Percentiles rank a stretch among this genome's conserved stretches.
phyloP scores from a whole-genome alignment of 2,113 vertebrate genomes.

The Lycaon pictus region DNA sequence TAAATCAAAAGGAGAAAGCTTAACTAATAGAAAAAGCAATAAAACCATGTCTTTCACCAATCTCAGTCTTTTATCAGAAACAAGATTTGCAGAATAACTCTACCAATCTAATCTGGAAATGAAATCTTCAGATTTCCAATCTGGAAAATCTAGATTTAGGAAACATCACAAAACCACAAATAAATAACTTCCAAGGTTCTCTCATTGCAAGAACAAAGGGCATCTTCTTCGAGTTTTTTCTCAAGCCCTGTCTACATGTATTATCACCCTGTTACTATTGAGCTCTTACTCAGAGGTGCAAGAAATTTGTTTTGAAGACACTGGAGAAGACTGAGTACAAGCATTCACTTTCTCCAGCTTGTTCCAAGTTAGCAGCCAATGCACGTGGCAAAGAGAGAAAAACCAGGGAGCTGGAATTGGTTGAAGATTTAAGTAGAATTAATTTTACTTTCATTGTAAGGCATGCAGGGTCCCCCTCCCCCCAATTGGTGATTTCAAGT shows the following conservation, averaged over 20 bases:
- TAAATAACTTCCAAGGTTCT: not conserved
- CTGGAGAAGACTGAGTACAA: not conserved
- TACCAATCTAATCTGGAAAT: too few relatives aligned
- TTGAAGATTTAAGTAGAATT: slow-evolving; percentile 28
- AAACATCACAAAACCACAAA: not conserved
- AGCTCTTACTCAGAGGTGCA: not conserved
- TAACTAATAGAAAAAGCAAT: not conserved
- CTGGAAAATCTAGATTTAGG: not conserved
- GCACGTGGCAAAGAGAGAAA: not conserved
- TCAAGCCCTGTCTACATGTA: not conserved
- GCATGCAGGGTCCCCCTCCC: not conserved
- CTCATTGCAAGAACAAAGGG: not conserved
- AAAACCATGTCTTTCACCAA: not conserved
- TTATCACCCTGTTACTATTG: not conserved
- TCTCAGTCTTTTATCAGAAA: not conserved
- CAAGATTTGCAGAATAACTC: not conserved
- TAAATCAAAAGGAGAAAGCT: not conserved
- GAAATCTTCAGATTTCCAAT: too few relatives aligned
- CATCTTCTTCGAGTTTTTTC: not conserved
- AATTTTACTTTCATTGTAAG: slow-evolving; percentile 33
- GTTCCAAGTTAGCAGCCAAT: not conserved
- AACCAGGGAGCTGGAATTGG: not conserved
- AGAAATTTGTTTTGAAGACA: not conserved
- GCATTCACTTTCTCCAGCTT: not conserved
- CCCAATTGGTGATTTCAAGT: not conserved